These are phyloP conservation scores for Ardeotis arabs DNA, from an alignment of 2,113 vertebrate genomes.

Conservation along the genomic window DNA sequence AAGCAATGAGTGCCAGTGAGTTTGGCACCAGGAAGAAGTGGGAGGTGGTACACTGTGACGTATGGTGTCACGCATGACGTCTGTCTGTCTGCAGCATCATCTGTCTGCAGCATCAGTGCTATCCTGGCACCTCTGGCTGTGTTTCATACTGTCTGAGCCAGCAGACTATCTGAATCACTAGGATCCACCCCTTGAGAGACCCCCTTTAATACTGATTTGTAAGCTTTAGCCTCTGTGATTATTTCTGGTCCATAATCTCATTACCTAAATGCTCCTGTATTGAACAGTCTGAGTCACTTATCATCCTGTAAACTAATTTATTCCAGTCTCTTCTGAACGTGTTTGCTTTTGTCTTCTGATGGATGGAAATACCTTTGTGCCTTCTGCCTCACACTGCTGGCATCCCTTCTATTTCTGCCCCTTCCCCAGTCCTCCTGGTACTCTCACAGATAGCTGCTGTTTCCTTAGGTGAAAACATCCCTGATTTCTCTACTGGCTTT, in stretches of 20 bases:
- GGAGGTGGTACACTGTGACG: not conserved
- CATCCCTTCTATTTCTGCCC: not conserved
- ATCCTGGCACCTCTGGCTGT: not conserved
- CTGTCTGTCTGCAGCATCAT: not conserved
- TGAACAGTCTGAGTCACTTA: slow-evolving; percentile 31
- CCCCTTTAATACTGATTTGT: slow-evolving; percentile 1
- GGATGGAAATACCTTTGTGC: not conserved
- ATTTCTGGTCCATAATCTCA: slow-evolving; percentile 26
- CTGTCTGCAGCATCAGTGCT: not conserved
- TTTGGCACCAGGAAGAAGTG: not conserved
- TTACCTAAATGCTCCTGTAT: slow-evolving; percentile 29
- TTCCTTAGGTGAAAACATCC: not conserved
- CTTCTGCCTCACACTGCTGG: not conserved
- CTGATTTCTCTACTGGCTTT: not conserved
- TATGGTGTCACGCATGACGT: not conserved
- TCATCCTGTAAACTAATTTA: not conserved
- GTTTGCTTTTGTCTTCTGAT: slow-evolving; percentile 16
- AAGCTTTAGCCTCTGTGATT: not conserved
- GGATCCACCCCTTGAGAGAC: not conserved
- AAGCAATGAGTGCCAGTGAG: not conserved
- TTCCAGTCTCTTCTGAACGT: not conserved
- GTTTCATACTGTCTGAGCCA: not conserved
- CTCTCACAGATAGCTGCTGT: not conserved
- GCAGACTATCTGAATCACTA: not conserved
- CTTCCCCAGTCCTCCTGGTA: not conserved